phyloP scores from a whole-genome alignment of 2,888 invertebrate species.

The Cheilosia impressa region DNA sequence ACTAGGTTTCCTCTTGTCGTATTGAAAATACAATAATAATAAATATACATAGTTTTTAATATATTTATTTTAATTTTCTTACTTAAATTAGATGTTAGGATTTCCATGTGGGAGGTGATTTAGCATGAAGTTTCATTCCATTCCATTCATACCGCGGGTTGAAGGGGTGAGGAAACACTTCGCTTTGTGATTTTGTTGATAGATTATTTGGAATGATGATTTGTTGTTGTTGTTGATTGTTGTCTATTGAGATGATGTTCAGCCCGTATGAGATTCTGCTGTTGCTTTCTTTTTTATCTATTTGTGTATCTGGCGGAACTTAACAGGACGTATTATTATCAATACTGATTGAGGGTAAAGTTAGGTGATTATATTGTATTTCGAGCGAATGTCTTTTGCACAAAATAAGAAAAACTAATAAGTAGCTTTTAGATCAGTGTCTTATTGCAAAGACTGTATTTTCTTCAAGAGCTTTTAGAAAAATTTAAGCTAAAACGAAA shows the following conservation, averaged over 20 bases:
- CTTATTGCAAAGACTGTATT: too few relatives aligned
- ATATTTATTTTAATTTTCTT: slow-evolving; percentile 39
- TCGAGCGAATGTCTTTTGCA: slow-evolving; percentile 46
- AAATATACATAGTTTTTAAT: slow-evolving; percentile 37
- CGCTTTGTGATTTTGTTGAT: slow-evolving; percentile 70
- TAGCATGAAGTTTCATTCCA: slow-evolving; percentile 36
- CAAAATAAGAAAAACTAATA: background rate
- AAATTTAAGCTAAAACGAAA: too few relatives aligned
- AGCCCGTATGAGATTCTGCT: slow-evolving; percentile 54
- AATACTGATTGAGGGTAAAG: slow-evolving; percentile 4
- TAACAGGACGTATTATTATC: slow-evolving; percentile 40
- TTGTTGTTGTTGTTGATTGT: slow-evolving; percentile 53
- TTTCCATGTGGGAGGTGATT: slow-evolving; percentile 43
- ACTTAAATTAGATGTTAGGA: slow-evolving; percentile 66
- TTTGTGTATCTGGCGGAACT: slow-evolving; percentile 68
- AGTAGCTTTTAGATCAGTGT: too few relatives aligned
- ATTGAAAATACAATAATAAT: slow-evolving; percentile 73
- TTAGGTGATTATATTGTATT: background rate
- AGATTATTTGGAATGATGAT: slow-evolving; percentile 70
- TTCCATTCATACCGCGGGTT: slow-evolving; percentile 36
- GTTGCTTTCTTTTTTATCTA: slow-evolving; percentile 58
- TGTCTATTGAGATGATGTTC: slow-evolving; percentile 50
- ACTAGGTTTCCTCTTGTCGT: slow-evolving; percentile 49
- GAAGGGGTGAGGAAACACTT: slow-evolving; percentile 70
- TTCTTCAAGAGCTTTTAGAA: too few relatives aligned